Evolutionary conservation across 2,888 invertebrate species (phyloP).

Genomic region (Scelioninae gen. 1): DNA sequence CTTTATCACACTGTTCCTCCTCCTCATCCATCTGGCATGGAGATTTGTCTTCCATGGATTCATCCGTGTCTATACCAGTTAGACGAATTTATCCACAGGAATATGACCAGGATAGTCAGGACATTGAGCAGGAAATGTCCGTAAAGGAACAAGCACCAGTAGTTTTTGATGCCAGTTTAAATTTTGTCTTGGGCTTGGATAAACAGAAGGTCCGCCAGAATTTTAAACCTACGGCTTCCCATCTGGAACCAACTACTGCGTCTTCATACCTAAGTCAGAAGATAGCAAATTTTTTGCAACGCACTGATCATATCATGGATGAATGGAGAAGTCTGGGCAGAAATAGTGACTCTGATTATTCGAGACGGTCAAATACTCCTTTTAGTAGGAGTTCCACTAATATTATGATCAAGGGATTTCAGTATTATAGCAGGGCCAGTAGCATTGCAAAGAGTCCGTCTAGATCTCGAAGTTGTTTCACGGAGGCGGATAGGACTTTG

Average conservation of each 20-base stretch:
- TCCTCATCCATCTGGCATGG: conserved; percentile 55
- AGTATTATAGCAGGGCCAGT: conserved; percentile 85
- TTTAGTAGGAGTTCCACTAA: conserved; percentile 90
- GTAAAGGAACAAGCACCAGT: conserved; percentile 91
- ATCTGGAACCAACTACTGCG: conserved; percentile 90
- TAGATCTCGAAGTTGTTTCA: conserved; percentile 71
- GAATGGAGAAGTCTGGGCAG: conserved; percentile 92
- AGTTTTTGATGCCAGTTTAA: conserved; percentile 92
- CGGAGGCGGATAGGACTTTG: conserved; percentile 79
- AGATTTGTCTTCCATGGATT: conserved; percentile 84
- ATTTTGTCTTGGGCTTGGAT: conserved; percentile 91
- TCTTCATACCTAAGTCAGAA: conserved; percentile 90
- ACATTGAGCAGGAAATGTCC: conserved; percentile 85
- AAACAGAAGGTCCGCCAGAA: conserved; percentile 89
- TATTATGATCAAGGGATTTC: conserved; percentile 93
- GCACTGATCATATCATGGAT: conserved; percentile 95
- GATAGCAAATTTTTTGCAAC: conserved; percentile 91
- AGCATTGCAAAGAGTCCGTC: conserved; percentile 80
- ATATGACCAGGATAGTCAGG: conserved; percentile 84
- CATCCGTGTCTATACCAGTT: conserved; percentile 59
- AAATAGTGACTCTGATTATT: conserved; percentile 84
- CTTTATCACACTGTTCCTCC: conserved; percentile 56
- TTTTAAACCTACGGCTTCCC: conserved; percentile 90
- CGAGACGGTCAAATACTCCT: conserved; percentile 39
- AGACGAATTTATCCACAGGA: conserved; percentile 77